Conservation (phyloP, 2,797 vertebrate species). For the Ctenosaura bakeri region DNA sequence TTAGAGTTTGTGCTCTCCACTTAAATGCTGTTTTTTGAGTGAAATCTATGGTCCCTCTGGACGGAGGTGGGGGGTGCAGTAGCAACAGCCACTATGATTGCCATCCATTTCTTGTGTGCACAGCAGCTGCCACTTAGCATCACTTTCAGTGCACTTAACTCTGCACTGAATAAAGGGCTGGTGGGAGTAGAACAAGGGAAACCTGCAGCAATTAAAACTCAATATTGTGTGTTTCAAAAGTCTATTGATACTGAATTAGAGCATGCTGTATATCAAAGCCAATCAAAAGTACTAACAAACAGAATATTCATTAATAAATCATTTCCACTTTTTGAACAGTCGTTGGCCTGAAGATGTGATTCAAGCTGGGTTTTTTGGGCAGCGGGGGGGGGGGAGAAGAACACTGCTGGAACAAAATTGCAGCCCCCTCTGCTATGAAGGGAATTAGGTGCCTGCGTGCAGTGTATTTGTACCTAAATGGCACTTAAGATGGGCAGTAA, state of each 20-base stretch:
- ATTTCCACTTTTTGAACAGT: constrained; percentile 37
- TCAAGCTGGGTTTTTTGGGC: background rate
- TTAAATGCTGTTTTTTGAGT: rapidly evolving
- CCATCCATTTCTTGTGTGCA: background rate
- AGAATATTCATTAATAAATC: constrained; percentile 48
- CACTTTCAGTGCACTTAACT: constrained; percentile 44
- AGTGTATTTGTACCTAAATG: background rate
- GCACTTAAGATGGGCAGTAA: constrained; percentile 14
- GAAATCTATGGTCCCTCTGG: rapidly evolving
- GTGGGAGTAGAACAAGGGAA: background rate
- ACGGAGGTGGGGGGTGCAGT: background rate
- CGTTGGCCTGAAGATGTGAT: constrained; percentile 35
- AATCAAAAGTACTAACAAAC: constrained; percentile 31
- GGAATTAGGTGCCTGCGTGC: background rate
- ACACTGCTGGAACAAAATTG: constrained; percentile 29
- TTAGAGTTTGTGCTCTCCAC: background rate
- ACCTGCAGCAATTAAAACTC: background rate
- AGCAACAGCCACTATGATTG: background rate
- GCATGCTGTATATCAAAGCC: constrained; percentile 36
- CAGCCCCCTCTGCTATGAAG: background rate
- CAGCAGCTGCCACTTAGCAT: constrained; percentile 5
- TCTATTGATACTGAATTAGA: constrained; percentile 39
- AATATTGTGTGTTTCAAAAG: background rate
- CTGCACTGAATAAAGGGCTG: constrained; percentile 32
- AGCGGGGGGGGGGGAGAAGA: background rate